A percentile compares a stretch with the other conserved stretches of the same genome.
phyloP scores from a whole-genome alignment of 2,888 invertebrate genomes.

The Masnerella sp. region DNA sequence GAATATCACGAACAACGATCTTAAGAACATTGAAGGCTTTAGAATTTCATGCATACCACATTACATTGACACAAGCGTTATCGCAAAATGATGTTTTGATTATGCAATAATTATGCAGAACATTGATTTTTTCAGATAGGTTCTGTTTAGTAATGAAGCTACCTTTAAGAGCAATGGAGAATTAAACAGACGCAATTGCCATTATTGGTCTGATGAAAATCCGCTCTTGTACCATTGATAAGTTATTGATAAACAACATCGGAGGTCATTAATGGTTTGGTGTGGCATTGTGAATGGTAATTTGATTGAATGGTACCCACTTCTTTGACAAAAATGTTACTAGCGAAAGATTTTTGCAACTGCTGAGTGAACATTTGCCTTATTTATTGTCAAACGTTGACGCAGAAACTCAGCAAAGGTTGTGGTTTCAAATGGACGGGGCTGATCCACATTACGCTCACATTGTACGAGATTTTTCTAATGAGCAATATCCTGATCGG shows the following conservation, averaged over 20 bases:
- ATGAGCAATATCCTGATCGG: slow-evolving; percentile 36
- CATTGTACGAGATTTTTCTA: slow-evolving; percentile 36
- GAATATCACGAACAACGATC: slow-evolving; percentile 38
- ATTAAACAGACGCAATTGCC: slow-evolving; percentile 51
- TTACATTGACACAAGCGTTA: slow-evolving; percentile 41
- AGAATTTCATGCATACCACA: slow-evolving; percentile 39
- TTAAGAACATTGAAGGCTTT: slow-evolving; percentile 27
- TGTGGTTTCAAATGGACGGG: slow-evolving; percentile 67
- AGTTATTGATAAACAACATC: slow-evolving; percentile 61
- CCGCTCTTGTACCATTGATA: slow-evolving; percentile 63
- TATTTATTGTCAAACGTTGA: slow-evolving; percentile 55
- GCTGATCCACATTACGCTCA: slow-evolving; percentile 40
- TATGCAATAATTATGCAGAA: slow-evolving; percentile 15
- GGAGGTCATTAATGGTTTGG: slow-evolving; percentile 42
- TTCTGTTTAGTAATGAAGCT: slow-evolving; percentile 28
- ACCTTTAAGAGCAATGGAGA: slow-evolving; percentile 38
- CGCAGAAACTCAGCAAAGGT: slow-evolving; percentile 62
- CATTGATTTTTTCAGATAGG: slow-evolving; percentile 27
- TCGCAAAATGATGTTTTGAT: slow-evolving; percentile 4
- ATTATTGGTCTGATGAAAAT: slow-evolving; percentile 56
- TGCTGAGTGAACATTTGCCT: slow-evolving; percentile 37
- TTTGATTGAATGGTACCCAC: slow-evolving; percentile 44
- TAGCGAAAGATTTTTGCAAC: slow-evolving; percentile 32
- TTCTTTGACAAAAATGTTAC: slow-evolving; percentile 53
- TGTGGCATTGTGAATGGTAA: slow-evolving; percentile 26